A percentile compares a stretch with the other conserved stretches of the same genome.
Conservation (phyloP, 1,140 invertebrate species). For the Eciton burchellii region DNA sequence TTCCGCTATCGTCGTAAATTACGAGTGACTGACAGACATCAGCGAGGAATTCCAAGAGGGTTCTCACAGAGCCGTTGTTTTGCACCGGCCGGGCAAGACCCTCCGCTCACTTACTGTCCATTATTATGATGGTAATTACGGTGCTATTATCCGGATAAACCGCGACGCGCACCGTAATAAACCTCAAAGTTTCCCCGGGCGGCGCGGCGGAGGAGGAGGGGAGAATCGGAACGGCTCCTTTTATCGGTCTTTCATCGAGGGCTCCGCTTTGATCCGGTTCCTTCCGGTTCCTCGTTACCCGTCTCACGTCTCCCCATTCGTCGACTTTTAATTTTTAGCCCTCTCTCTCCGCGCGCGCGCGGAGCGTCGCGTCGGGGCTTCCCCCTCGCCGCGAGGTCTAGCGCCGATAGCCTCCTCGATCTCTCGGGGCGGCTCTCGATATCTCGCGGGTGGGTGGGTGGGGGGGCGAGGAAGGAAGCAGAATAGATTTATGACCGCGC, state of each 20-base stretch:
- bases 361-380: too few species aligned
- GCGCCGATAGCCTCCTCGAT: conserved; percentile 26
- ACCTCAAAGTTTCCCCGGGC: conserved; percentile 52
- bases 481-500: conserved; percentile 30
- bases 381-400: too few species aligned
- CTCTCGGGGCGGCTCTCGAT: conserved; percentile 48
- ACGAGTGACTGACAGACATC: conserved; percentile 75
- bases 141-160: conserved; percentile 71
- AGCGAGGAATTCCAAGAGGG: conserved; percentile 72
- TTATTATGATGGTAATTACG: conserved; percentile 72
- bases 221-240: conserved; percentile 41
- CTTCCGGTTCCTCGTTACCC: conserved; percentile 15
- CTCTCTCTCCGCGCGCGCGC: too few species aligned
- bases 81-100: conserved; percentile 63
- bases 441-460: too few species aligned
- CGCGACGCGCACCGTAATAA: conserved; percentile 68
- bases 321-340: conserved; percentile 21
- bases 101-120: conserved; percentile 68
- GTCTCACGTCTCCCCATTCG: conserved; percentile 24
- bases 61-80: conserved; percentile 70
- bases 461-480: conserved; percentile 46
- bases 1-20: conserved; percentile 75
- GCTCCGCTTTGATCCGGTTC: conserved; percentile 26
- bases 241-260: conserved; percentile 1
- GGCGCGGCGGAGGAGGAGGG: conserved; percentile 18